Percentiles rank a stretch among this genome's conserved stretches.
Conservation (phyloP, 2,797 vertebrate species). For the Brotula barbata region DNA sequence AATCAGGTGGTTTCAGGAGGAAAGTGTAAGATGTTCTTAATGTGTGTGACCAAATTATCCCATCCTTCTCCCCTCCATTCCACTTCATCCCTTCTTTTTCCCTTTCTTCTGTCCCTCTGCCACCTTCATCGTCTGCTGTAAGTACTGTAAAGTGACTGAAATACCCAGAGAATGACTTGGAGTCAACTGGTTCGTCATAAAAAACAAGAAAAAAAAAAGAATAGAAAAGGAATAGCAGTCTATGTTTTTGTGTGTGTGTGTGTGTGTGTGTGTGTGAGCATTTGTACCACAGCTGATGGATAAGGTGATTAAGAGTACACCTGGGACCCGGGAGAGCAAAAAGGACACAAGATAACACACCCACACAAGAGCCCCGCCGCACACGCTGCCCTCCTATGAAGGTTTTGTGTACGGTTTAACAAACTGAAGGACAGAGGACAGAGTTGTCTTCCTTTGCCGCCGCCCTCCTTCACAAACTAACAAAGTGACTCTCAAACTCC, state of each 20-base stretch:
- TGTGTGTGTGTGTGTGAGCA: conserved; percentile 47
- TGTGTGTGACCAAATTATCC: conserved; percentile 34
- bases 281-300: conserved; percentile 51
- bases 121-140: conserved; percentile 27
- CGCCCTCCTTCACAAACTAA: conserved; percentile 23
- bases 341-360: conserved; percentile 51
- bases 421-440: conserved; percentile 43
- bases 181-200: conserved; percentile 44
- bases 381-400: conserved; percentile 22
- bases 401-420: conserved; percentile 40
- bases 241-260: conserved; percentile 11
- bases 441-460: conserved; percentile 24
- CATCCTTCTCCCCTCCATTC: conserved; percentile 6
- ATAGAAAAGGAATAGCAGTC: too few relatives aligned
- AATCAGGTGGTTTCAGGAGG: conserved; percentile 37
- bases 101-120: conserved; percentile 13
- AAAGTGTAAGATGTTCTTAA: conserved; percentile 18
- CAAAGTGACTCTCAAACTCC: conserved; percentile 45
- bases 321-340: conserved; percentile 51
- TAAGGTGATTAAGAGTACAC: conserved; percentile 68
- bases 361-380: conserved; percentile 2
- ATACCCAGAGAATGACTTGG: conserved; percentile 38
- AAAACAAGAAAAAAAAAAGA: conserved; percentile 31
- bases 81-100: background rate
- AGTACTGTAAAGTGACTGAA: conserved; percentile 47